These are phyloP conservation scores for Scolopax rusticola DNA, from an alignment of 2,797 vertebrate genomes.

Conservation along the genomic window DNA sequence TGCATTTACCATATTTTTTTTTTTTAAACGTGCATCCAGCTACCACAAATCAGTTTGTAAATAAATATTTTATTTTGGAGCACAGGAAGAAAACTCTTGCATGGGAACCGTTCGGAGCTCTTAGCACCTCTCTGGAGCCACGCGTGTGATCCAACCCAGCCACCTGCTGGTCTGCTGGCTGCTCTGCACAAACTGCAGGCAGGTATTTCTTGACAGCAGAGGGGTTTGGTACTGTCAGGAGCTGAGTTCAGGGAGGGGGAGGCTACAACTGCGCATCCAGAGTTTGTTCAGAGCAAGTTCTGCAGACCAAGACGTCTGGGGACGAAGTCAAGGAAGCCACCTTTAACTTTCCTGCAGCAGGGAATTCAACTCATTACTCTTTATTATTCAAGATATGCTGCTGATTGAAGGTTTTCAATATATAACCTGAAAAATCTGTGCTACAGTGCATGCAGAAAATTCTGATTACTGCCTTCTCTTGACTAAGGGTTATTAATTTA, in stretches of 20 bases:
- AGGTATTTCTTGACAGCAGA: neutral
- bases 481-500: neutral
- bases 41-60: neutral
- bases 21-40: neutral
- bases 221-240: neutral
- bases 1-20: neutral
- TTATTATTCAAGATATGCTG: neutral
- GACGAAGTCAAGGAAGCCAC: neutral
- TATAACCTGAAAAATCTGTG: neutral
- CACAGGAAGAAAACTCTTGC: neutral
- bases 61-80: neutral
- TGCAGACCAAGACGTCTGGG: neutral
- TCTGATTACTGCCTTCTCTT: neutral
- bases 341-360: neutral
- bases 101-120: accelerated
- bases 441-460: neutral
- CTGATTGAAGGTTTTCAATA: neutral
- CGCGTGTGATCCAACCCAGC: neutral
- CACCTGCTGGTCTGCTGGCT: neutral
- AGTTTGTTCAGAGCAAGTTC: neutral
- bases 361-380: neutral
- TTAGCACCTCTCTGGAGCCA: neutral
- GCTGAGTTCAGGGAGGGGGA: neutral
- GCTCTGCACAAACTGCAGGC: neutral
- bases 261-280: accelerated